Base-by-base conservation (phyloP, 2,888 invertebrate species). In the Deroplatys truncata region DNA sequence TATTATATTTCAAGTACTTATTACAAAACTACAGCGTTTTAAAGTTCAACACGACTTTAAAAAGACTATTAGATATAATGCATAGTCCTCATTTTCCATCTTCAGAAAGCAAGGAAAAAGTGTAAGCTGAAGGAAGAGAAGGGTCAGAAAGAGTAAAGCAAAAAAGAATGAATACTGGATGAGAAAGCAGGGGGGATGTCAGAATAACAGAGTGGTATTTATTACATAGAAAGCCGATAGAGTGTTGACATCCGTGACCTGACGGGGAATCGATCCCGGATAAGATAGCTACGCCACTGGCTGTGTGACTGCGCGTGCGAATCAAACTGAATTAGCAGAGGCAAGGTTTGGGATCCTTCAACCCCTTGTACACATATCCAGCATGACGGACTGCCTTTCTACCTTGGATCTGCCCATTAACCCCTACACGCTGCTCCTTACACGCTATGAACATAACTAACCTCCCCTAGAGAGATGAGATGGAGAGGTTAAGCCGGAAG, bases 271-370 rank as follows among this genome's bases (percentile, higher is more conserved):
- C 35, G 85, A 49, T 28, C 28, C 4, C 31, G 31, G 84, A 43
- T 43, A 43, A 43, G 43, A 43, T n/a, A 84, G 35, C 85, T 85
- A 85, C n/a, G 43, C 35, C 85, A 43, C 85, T 28, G 29, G 85
- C 8, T 72, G 20, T 72, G 56, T 72, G 56, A 20, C 25, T 72
- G 56, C 56, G 56, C 56, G 31, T 28, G 43, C 20, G 85, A 49
- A 7, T 72, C 25, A 89, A 87, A 89, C 86, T 86, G 89, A 89
- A 89, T 89, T 89, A 89, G 87, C 35, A 43, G 56, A 82, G 31
- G 88, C 25, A 31, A 82, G 88, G 35, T 82, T 35, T 28, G 85
- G 85, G 85, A 29, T 20, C 85, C 85, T 25, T 25, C 82, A 82
- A 87, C 87, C 87, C 87, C 86, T 86, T 86, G 86, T 86, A 29